Base-by-base conservation (phyloP, 1,140 invertebrate genomes). In the Drusus annulatus region DNA sequence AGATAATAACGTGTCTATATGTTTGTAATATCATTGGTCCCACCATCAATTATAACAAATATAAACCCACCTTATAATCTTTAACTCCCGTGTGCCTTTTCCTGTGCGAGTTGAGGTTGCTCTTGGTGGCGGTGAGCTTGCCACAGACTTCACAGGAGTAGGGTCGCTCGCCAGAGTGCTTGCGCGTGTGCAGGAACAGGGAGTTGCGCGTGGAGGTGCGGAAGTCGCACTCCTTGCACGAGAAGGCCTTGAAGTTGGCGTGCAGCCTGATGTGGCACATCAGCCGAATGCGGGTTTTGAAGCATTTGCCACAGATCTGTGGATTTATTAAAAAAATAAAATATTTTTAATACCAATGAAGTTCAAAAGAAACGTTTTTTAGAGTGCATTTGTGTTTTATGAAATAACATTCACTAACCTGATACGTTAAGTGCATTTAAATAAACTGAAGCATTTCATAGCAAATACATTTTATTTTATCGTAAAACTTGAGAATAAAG, bases 141-240 rank as follows among this genome's bases (percentile, higher is more conserved):
- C 87, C 86, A 51, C 89, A 90, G 21, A 88, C 50, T 60, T 87
- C 87, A 45, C 89, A 90, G 19, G 79, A 83, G 83, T 87, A 89
- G 0, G 89, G 89, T 0, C 87, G 81, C 74, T 89, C 88, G 0
- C 88, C 89, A 0, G 88, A 89, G 80, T 90, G 89, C 54, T 87
- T 88, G 31, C 88, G 87, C 80, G 89, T 87, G 65, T 90, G 89
- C 4, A 89, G 84, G 58, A 83, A 87, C 3, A 89, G 85, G 0
- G 87, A 86, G 4, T 71, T 71, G 3, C 68, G 68, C 7, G 68
- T 71, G 68, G 68, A 71, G 4, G 68, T 71, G 17, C 25, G 17
- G 17, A 71, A 71, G 36, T 71, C 68, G n/a, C 68, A 71, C 17
- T 71, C 68, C 68, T 52, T 51, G 68, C 68, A 71, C 13, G 36